Percentiles rank a stretch among this genome's conserved stretches.
Evolutionary conservation across 2,888 invertebrate genomes (phyloP).

Genomic region (Carabus problematicus): DNA sequence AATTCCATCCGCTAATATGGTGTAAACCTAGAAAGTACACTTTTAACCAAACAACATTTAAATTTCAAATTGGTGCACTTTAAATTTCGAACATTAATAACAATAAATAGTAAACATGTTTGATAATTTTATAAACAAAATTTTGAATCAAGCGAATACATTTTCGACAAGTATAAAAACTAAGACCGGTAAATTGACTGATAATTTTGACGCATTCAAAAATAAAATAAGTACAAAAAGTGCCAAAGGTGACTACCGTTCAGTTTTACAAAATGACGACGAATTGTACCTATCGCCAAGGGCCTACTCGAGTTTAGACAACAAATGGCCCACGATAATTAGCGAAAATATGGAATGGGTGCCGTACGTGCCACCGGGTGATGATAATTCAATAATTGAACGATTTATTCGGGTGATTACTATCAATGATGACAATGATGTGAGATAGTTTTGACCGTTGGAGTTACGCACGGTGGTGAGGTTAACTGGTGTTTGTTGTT

Average conservation of each 20-base stretch:
- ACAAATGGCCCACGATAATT: constrained; percentile 64
- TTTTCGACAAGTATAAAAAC: constrained; percentile 57
- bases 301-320: constrained; percentile 60
- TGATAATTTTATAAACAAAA: constrained; percentile 58
- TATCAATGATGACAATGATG: constrained; percentile 59
- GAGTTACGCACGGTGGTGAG: background rate
- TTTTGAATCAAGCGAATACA: constrained; percentile 60
- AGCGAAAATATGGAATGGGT: constrained; percentile 60
- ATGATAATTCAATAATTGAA: constrained; percentile 65
- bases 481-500: background rate
- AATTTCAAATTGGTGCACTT: background rate
- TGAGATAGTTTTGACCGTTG: constrained; percentile 32
- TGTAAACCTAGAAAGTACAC: constrained; percentile 22
- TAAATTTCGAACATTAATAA: background rate
- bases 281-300: constrained; percentile 63
- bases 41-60: constrained; percentile 19
- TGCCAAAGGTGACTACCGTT: constrained; percentile 54
- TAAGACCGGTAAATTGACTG: constrained; percentile 55
- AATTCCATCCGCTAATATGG: constrained; percentile 23
- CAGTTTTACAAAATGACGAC: constrained; percentile 52
- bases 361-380: constrained; percentile 58
- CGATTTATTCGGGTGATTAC: constrained; percentile 65
- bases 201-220: constrained; percentile 55
- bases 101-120: constrained; percentile 56
- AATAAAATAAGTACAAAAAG: constrained; percentile 54